Conservation (phyloP, 2,888 invertebrate species). For the Omphaloscelis lunosa region DNA sequence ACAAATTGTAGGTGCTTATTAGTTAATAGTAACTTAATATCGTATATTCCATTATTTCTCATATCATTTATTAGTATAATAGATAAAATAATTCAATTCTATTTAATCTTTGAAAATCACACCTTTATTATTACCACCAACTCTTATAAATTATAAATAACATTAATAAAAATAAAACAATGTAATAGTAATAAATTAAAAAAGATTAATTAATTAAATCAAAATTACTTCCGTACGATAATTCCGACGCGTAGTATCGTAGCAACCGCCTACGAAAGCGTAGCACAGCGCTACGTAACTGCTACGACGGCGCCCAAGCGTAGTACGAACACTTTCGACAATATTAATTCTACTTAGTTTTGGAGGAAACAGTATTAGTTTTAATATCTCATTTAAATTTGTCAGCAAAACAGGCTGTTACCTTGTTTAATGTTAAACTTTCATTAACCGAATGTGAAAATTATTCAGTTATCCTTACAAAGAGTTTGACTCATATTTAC, state of each 20-base stretch:
- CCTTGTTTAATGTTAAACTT: not conserved
- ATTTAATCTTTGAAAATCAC: not conserved
- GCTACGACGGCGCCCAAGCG: conserved; percentile 47
- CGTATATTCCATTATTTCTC: not conserved
- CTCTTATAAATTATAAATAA: not conserved
- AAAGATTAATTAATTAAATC: not conserved
- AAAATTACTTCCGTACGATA: conserved; percentile 1
- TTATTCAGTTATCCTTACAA: not conserved
- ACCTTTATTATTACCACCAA: too few species aligned
- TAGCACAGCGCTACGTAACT: conserved; percentile 52
- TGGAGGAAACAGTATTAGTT: not conserved
- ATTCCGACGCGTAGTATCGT: conserved; percentile 28
- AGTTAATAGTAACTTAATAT: not conserved
- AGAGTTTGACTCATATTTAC: not conserved
- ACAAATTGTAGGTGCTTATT: not conserved
- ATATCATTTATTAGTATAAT: not conserved
- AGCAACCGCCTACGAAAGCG: conserved; percentile 55
- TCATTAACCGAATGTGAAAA: not conserved
- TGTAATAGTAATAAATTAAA: not conserved
- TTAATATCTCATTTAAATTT: not conserved
- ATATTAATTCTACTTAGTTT: not conserved
- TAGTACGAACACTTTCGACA: conserved; percentile 8
- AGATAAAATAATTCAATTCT: not conserved
- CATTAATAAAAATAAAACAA: not conserved
- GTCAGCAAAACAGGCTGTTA: not conserved